Evolutionary conservation across 2,113 vertebrate species (phyloP).

Genomic region (Chrysochloris asiatica): DNA sequence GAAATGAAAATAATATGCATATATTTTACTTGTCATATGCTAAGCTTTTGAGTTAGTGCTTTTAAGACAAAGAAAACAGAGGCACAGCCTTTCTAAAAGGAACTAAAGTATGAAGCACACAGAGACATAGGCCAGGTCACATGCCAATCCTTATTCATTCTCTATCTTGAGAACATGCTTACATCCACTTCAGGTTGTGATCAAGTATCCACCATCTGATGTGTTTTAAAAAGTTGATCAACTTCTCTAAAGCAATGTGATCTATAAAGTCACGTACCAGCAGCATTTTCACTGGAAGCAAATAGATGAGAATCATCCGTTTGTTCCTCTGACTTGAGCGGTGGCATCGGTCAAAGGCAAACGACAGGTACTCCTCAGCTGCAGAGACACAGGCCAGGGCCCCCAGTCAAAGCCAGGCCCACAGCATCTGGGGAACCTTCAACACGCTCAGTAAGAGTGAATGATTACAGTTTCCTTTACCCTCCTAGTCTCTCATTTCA

Average conservation of each 20-base stretch:
- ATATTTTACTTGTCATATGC: neutral
- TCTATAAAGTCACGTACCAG: slow-evolving; percentile 86
- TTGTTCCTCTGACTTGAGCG: slow-evolving; percentile 97
- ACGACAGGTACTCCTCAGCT: slow-evolving; percentile 97
- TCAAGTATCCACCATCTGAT: neutral
- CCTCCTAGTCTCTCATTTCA: fast-evolving
- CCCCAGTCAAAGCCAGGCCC: neutral
- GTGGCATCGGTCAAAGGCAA: slow-evolving; percentile 95
- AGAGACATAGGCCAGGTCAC: neutral
- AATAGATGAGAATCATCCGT: slow-evolving; percentile 96
- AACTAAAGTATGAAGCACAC: neutral
- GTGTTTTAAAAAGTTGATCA: fast-evolving
- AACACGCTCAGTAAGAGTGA: neutral
- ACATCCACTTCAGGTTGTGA: fast-evolving
- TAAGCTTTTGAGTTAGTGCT: neutral
- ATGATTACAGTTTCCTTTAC: neutral
- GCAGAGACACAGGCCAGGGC: slow-evolving; percentile 31
- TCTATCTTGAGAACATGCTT: fast-evolving
- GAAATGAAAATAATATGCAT: neutral
- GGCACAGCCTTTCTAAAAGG: neutral
- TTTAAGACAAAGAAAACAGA: neutral
- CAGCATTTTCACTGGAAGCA: slow-evolving; percentile 98
- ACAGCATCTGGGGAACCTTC: too few relatives aligned
- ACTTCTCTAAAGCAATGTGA: neutral
- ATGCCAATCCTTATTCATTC: neutral